Evolutionary conservation across 2,797 vertebrate species (phyloP), one percentile per base, ranked within the genome.

Genomic region (Dipus sagitta): DNA sequence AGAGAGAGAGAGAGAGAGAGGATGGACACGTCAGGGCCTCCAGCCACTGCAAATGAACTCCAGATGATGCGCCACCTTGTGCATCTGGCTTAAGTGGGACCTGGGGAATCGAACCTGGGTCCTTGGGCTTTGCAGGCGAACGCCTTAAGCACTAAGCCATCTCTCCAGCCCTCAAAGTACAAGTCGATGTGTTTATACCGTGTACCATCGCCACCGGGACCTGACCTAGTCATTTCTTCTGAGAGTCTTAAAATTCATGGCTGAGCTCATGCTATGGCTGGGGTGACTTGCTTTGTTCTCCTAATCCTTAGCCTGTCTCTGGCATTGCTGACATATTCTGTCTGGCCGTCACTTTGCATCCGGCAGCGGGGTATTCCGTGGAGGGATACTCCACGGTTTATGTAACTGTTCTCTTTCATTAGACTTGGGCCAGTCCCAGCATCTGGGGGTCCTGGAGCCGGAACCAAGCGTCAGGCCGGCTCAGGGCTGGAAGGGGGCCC

Each of bases 321-420:
- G 34, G 1, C 0, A 72, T 34, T 28, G 78, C 70, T 32, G 2
- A 65, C 32, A 32, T 80, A 32, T 80, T 68, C 38, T 47, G 11
- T 0, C 13, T n/a, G 64, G 62, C 82, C 10, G 1, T 68, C 70
- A 20, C 7, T 7, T 62, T 15, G 47, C 71, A 20, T 20, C 2
- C 82, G 4, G 30, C 67, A 10, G 82, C 75, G 32, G 88, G 72
- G 71, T n/a, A 9, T 80, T 83, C 95, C 24, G 0, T 24, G 68
- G 90, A 75, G 92, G 76, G 85, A 28, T 3, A 2, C 47, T 1
- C 32, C 20, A 10, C 10, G 5, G 94, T 93, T 95, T 97, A 95
- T 81, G 1, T 96, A 97, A 97, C 90, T 96, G 90, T 97, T 95
- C 94, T 88, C 26, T 94, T 78, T 89, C 15, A 1, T 72, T 62